Evolutionary conservation across 2,797 vertebrate genomes (phyloP), one percentile per base, ranked within the genome.

Genomic region (Xyrichtys novacula): DNA sequence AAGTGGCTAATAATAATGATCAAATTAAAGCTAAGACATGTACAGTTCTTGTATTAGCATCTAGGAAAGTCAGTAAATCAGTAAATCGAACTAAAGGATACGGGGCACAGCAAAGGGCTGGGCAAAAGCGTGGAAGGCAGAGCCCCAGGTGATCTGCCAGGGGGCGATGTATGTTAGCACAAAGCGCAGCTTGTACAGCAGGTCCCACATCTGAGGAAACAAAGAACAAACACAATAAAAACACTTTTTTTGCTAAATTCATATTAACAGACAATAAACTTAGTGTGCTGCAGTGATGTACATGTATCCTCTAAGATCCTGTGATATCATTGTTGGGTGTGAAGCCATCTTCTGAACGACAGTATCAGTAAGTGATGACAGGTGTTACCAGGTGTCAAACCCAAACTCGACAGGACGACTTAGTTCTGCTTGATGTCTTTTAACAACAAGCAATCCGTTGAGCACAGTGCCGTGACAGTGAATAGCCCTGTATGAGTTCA

Each of bases 111-210:
- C 98, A 78, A 99, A 99, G 3, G 98, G 98, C 81, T 99, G 98
- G 74, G 98, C 98, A 38, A 99, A 99, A 64, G 98, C 98, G 58
- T 99, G 98, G 85, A 99, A 99, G 60, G 98, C 98, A 42, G 97
- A 99, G 47, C 98, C 98, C 98, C 98, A 99, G 0, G 98, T 98
- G 84, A 99, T 99, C 79, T 99, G 98, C 97, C 97, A 99, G 0
- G 98, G 98, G 54, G 98, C 98, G 25, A 99, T 97, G 81, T 99
- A 99, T 39, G 97, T 98, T 88, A 98, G 94, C 63, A 99, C 97
- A 66, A 99, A 99, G 73, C 96, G 95, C 80, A 99, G 80, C 84
- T 99, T 99, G 91, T 97, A 97, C 80, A 99, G 95, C 76, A 99
- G 95, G 84, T 99, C 97, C 97, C 98, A 98, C 88, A 99, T 94